Base-by-base conservation (phyloP, 2,888 invertebrate genomes). In the Scaptomyza reducta region DNA sequence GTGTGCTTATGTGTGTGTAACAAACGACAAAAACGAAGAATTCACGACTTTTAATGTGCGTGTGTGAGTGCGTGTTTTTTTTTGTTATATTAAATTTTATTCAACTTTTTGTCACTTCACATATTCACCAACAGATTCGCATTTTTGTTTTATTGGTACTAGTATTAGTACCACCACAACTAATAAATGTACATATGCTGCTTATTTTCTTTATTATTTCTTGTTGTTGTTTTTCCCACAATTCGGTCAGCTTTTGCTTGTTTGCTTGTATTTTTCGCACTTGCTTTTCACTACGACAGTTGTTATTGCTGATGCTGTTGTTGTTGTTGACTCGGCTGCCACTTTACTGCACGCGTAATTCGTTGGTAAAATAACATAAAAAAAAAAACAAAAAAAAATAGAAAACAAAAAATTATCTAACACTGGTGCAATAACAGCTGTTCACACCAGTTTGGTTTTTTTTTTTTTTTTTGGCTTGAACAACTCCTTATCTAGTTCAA, bases 91-190 rank as follows among this genome's bases (percentile, higher is more conserved):
- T 31, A 57, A 49, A 60, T 58, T 49, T 61, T 35, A 49, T 70
- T 51, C 49, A 22, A 53, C 46, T 62, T 70, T 70, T 82, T 85
- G 79, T 82, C 82, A 82, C 88, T 87, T 85, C 86, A 84, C 82
- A 69, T 84, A 75, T 82, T 87, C 86, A 84, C 87, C 65, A 82
- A 74, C 72, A 76, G 72, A 81, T 78, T 78, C 78, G 66, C 74
- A 66, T 77, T 66, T 54, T 79, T 68, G 3, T 25, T 65, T 67
- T 62, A 75, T 60, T 66, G 45, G 69, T 79, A 72, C 76, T 82
- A 73, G 73, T 65, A 61, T 74, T 67, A 70, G 75, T 70, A 79
- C 70, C 64, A 79, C 49, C 65, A 68, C 66, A 79, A 77, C 67
- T 83, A 47, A 45, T 58, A 68, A 56, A 64, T 60, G 54, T 42